A percentile compares a stretch with the other conserved stretches of the same genome.
phyloP scores from a whole-genome alignment of 2,797 vertebrate species.

The Diglossa cyanea region DNA sequence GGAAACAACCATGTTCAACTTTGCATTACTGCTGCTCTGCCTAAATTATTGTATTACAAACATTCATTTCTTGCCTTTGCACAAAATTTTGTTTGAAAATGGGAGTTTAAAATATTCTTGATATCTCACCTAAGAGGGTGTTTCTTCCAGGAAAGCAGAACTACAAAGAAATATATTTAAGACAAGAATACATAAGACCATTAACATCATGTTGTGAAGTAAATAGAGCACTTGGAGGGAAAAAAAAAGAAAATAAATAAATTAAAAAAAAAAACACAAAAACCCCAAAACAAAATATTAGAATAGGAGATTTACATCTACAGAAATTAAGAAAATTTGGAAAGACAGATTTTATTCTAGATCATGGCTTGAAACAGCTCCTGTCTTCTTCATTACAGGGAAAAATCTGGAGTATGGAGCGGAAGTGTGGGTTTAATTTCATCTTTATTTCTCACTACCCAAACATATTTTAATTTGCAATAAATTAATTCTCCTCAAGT shows the following conservation, averaged over 20 bases:
- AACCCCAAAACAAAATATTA: neutral
- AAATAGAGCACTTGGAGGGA: neutral
- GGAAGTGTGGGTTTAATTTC: neutral
- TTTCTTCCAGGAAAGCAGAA: neutral
- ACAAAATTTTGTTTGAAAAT: neutral
- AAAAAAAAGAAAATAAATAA: neutral
- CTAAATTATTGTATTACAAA: neutral
- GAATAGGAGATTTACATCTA: neutral
- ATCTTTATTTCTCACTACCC: neutral
- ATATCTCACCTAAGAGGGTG: neutral
- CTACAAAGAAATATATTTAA: neutral
- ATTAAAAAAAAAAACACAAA: no score
- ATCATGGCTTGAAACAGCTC: neutral
- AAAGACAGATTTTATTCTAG: neutral
- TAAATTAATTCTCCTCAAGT: neutral
- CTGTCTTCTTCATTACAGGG: neutral
- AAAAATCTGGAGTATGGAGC: neutral
- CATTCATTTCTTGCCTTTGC: neutral
- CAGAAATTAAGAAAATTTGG: neutral
- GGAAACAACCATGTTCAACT: neutral
- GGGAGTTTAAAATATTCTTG: neutral
- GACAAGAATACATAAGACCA: neutral
- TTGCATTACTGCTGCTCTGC: neutral
- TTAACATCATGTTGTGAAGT: neutral
- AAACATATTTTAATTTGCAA: neutral